phyloP scores from a whole-genome alignment of 2,888 invertebrate species.

The Ophion obscuratus region DNA sequence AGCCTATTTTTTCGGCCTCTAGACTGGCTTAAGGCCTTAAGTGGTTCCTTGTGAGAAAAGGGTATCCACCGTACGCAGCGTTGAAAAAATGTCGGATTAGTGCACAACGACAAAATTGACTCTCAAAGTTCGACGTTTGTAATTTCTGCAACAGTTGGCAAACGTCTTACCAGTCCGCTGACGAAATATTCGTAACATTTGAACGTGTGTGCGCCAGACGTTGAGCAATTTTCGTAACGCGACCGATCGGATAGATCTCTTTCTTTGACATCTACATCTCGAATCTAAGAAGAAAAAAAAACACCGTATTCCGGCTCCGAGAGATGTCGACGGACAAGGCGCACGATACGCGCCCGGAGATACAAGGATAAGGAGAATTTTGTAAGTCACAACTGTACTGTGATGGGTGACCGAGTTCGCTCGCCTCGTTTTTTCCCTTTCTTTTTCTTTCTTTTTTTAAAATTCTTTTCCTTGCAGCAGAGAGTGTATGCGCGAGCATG shows the following conservation, averaged over 20 bases:
- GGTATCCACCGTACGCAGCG: no score
- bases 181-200: slow-evolving; percentile 1
- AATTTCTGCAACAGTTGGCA: neutral
- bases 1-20: no score
- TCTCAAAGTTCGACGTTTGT: neutral
- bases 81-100: neutral
- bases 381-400: slow-evolving; percentile 48
- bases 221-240: slow-evolving; percentile 5
- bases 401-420: slow-evolving; percentile 43
- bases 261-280: slow-evolving; percentile 49
- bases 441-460: slow-evolving; percentile 1
- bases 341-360: slow-evolving; percentile 32
- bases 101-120: neutral
- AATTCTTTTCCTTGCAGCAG: neutral
- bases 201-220: neutral
- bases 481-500: slow-evolving; percentile 36
- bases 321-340: slow-evolving; percentile 44
- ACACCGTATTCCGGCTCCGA: slow-evolving; percentile 14
- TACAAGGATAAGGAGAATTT: slow-evolving; percentile 55
- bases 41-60: no score
- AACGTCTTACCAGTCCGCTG: neutral
- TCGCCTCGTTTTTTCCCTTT: slow-evolving; percentile 13
- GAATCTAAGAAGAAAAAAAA: slow-evolving; percentile 15
- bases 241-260: slow-evolving; percentile 1
- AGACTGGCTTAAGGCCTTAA: no score